These are phyloP conservation scores for Uromys caudimaculatus DNA, from an alignment of 2,797 vertebrate species.

Conservation along the genomic window DNA sequence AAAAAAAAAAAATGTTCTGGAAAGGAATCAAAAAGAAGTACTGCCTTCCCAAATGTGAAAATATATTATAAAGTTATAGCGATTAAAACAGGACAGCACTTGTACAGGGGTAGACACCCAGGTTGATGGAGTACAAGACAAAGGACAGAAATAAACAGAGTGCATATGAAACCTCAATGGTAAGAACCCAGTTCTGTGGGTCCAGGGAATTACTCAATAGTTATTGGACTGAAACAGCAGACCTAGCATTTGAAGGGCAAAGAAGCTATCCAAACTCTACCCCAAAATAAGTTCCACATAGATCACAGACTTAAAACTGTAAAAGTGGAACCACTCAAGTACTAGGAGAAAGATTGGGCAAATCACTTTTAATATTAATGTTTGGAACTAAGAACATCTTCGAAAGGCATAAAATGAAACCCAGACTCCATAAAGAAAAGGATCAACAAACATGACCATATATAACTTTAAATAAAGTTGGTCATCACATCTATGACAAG, in stretches of 20 bases:
- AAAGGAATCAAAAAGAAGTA: background rate
- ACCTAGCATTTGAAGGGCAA: background rate
- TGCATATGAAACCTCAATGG: background rate
- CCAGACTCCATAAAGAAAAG: slow-evolving; percentile 3
- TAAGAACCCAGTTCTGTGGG: background rate
- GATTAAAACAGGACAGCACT: background rate
- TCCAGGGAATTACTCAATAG: background rate
- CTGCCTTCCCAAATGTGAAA: slow-evolving; percentile 3
- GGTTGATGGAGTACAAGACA: background rate
- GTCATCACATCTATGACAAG: background rate
- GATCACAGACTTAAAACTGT: slow-evolving; percentile 8
- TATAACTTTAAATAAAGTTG: slow-evolving; percentile 7
- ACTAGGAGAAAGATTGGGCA: background rate
- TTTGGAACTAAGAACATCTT: background rate
- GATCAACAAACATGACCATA: background rate
- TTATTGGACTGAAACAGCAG: background rate
- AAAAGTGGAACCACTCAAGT: slow-evolving; percentile 16
- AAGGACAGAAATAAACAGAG: background rate
- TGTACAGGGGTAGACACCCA: background rate
- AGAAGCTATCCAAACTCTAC: background rate
- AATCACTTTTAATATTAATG: slow-evolving; percentile 31
- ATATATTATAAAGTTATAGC: slow-evolving; percentile 7
- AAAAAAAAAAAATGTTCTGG: background rate
- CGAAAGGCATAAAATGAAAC: slow-evolving; percentile 1
- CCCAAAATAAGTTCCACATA: background rate